A percentile compares a stretch with the other conserved stretches of the same genome.
These are phyloP conservation scores for Sternarchorhynchus goeldii DNA, from an alignment of 2,797 vertebrate species.

Conservation along the genomic window DNA sequence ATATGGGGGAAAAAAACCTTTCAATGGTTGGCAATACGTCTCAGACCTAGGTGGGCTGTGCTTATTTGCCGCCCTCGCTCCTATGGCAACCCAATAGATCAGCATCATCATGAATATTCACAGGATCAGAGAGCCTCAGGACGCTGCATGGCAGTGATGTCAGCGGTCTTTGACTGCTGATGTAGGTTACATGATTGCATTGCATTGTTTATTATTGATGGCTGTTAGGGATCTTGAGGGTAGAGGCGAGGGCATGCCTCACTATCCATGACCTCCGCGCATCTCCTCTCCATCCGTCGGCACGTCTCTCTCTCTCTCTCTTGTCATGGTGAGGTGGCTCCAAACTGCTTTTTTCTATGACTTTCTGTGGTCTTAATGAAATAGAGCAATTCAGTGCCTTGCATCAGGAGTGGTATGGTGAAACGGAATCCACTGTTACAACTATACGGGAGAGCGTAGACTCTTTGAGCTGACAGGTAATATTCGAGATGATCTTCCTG, in stretches of 20 bases:
- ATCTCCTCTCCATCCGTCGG: constrained; percentile 62
- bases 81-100: constrained; percentile 94
- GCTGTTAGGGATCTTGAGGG: constrained; percentile 58
- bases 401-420: constrained; percentile 62
- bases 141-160: constrained; percentile 84
- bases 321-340: constrained; percentile 75
- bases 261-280: constrained; percentile 72
- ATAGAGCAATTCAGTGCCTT: constrained; percentile 68
- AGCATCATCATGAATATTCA: constrained; percentile 94
- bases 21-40: constrained; percentile 65
- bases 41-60: constrained; percentile 78
- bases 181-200: constrained; percentile 63
- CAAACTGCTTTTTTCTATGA: constrained; percentile 61
- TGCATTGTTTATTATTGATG: constrained; percentile 69
- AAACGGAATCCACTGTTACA: constrained; percentile 66
- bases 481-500: constrained; percentile 62
- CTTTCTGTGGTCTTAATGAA: constrained; percentile 67
- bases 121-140: constrained; percentile 81
- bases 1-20: constrained; percentile 62
- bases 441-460: constrained; percentile 50
- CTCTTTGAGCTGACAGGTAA: constrained; percentile 70
- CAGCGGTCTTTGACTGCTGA: constrained; percentile 77
- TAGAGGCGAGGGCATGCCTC: constrained; percentile 64
- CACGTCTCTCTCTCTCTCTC: constrained; percentile 70
- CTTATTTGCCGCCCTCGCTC: constrained; percentile 84